A percentile compares a stretch with the other conserved stretches of the same genome.
Conservation (phyloP, 2,888 invertebrate genomes). For the Amblyjoppa fuscipennis region DNA sequence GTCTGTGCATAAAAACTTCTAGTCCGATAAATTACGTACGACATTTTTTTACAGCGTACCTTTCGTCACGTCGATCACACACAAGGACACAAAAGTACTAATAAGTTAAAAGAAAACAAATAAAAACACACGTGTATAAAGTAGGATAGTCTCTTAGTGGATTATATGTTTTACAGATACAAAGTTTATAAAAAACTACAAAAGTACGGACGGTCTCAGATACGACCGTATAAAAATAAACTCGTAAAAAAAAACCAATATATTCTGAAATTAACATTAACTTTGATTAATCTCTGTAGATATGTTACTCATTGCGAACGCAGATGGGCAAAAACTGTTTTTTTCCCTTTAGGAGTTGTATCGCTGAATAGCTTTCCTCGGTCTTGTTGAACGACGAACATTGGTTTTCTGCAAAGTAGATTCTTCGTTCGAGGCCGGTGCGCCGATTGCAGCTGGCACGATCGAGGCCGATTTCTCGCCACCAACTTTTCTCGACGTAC, state of each 20-base stretch:
- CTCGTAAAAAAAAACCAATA: neutral
- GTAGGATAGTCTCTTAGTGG: constrained; percentile 25
- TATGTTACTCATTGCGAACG: neutral
- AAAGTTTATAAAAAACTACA: constrained; percentile 28
- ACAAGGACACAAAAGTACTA: neutral
- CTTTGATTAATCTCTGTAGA: neutral
- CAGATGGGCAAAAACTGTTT: neutral
- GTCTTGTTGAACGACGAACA: neutral
- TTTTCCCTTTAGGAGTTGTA: neutral
- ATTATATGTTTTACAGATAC: constrained; percentile 51
- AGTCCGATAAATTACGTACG: no score
- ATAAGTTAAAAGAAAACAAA: neutral
- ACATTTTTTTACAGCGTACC: no score
- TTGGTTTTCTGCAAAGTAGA: neutral
- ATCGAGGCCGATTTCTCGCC: neutral
- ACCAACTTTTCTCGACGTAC: neutral
- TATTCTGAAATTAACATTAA: neutral
- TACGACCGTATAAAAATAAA: constrained; percentile 2
- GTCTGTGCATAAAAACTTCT: no score
- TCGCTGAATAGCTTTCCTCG: neutral
- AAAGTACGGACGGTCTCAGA: neutral
- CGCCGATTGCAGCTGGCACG: neutral
- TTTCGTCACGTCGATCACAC: constrained; percentile 10
- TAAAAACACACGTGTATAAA: constrained; percentile 27
- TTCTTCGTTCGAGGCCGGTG: neutral